phyloP scores from a whole-genome alignment of 2,797 vertebrate genomes.

The Artibeus lituratus region DNA sequence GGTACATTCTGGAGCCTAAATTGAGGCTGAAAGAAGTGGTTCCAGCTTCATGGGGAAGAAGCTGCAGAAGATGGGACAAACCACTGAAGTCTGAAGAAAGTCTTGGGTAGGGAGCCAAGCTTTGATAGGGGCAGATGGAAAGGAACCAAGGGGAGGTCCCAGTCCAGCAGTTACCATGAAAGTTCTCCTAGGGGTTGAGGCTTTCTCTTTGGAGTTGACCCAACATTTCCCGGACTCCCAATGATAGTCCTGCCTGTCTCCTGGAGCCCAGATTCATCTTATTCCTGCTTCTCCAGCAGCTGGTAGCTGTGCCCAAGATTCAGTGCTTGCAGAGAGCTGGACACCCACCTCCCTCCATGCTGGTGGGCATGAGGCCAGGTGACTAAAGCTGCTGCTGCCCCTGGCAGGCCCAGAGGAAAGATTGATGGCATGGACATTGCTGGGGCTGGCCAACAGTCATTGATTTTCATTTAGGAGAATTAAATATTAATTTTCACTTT shows the following conservation, averaged over 20 bases:
- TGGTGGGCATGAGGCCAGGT: slow-evolving; percentile 28
- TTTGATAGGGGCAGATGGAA: not conserved
- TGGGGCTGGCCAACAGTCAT: slow-evolving; percentile 79
- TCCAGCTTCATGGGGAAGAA: not conserved
- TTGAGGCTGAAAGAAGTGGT: not conserved
- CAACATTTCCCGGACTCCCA: not conserved
- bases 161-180: not conserved
- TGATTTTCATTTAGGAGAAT: slow-evolving; percentile 86
- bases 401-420: slow-evolving; percentile 47
- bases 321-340: not conserved
- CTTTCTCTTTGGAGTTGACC: not conserved
- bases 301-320: slow-evolving; percentile 42
- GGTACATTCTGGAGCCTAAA: not conserved
- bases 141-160: not conserved
- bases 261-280: not conserved
- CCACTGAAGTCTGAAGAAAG: not conserved
- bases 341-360: not conserved
- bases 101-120: not conserved
- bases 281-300: slow-evolving; percentile 39
- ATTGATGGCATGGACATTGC: slow-evolving; percentile 70
- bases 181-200: not conserved
- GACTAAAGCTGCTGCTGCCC: slow-evolving; percentile 32
- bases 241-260: not conserved
- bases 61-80: not conserved
- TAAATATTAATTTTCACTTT: slow-evolving; percentile 89